Base-by-base conservation (phyloP, 1,140 invertebrate species). In the Drosophila yakuba region DNA sequence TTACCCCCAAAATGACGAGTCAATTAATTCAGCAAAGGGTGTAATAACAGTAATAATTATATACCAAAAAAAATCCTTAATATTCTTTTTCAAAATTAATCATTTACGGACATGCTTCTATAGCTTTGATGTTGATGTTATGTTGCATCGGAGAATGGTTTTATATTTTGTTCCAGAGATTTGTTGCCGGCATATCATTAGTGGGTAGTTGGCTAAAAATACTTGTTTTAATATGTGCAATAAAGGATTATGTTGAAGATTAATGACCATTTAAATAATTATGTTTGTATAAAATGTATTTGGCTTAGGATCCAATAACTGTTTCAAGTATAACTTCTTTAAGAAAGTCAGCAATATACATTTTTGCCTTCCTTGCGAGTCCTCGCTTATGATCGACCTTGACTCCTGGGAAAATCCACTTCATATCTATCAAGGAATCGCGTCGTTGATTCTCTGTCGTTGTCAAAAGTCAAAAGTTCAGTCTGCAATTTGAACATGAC, bases 401-500 rank as follows among this genome's bases (percentile, higher is more conserved):
- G 81, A 85, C 77, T 74, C 47, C 38, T 64, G 51, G 32, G 45
- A 12, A 78, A 79, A 85, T 85, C 78, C 63, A 80, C 67, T 85
- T 72, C 48, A 76, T 75, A 75, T 84, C 73, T 78, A 81, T 85
- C 78, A 67, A 61, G 50, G 32, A 50, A 62, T 62, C 69, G 58
- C 50, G 51, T 45, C 32, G 67, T 68, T 71, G 38, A 38, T 32
- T 69, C 66, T 55, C 48, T 17, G 35, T 32, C 66, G 45, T 51
- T 84, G 73, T 85, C 62, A 76, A 63, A 86, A 85, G 81, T 85
- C 78, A 78, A 78, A 86, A 86, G 81, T 84, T 84, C 81, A 84
- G 63, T 80, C 67, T 85, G 83, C 81, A 86, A 81, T 83, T 85
- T 81, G 81, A 85, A 86, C 81, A 85, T 81, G 81, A 86, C 81